Base-by-base conservation (phyloP, 2,797 vertebrate species). In the Steatocranus sp. region DNA sequence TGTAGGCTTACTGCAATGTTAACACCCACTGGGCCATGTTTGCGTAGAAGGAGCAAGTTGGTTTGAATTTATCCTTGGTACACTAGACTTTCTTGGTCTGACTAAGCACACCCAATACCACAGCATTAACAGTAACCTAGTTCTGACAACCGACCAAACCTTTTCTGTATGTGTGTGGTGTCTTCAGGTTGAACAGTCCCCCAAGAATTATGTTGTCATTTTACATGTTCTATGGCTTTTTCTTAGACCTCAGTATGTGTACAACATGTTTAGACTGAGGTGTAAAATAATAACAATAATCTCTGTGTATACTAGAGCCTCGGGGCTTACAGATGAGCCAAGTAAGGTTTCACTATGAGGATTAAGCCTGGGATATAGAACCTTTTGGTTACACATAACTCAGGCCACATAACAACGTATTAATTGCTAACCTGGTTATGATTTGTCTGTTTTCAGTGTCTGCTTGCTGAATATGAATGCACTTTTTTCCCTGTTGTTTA, bases 11-110 rank as follows among this genome's bases (percentile, higher is more conserved):
- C 77, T 68, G 86, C 84, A 91, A 89, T 91, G 89, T 93, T 91
- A 93, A 93, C 90, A 91, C 76, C 76, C 68, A n/a, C 78, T 82
- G 63, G 82, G 80, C 70, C 61, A 17, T 93, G 89, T 93, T 94
- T 95, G 86, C 88, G 83, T 92, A 90, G 92, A 63, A 83, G 82
- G 85, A 91, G 87, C 84, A 83, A 88, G 89, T 89, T 85, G 8
- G 78, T 86, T 86, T 91, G 68, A 91, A 87, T 85, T 89, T 92
- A 81, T 90, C 81, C 75, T 48, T 49, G 18, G 75, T 88, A 75
- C 53, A 66, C 88, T 90, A 88, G 78, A 87, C 86, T 87, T 83
- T 68, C 54, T 84, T 79, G 23, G 53, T 75, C 51, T 85, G 84
- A 74, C 48, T 48, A 48, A 73, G 25, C 68, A 79, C 66, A 53